These are phyloP conservation scores for Luffia ferchaultella DNA, from an alignment of 2,888 invertebrate species.

Conservation along the genomic window DNA sequence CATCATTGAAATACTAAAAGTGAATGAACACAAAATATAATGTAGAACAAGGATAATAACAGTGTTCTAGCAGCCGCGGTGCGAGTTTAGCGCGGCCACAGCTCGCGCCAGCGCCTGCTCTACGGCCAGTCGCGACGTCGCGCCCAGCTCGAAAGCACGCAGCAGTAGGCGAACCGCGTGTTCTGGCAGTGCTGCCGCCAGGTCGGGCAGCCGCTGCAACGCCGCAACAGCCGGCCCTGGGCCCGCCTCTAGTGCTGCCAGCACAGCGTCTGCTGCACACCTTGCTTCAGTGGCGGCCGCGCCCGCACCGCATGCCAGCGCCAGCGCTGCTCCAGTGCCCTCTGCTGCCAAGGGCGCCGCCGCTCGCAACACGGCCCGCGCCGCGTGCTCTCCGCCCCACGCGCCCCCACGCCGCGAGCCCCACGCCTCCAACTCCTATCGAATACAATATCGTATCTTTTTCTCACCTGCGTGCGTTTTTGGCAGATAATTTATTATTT, in stretches of 20 bases:
- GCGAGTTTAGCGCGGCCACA: constrained; percentile 81
- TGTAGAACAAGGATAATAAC: too few relatives aligned
- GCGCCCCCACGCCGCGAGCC: constrained; percentile 49
- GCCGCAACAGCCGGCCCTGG: constrained; percentile 77
- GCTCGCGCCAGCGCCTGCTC: constrained; percentile 80
- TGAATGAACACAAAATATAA: too few relatives aligned
- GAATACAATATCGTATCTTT: too few relatives aligned
- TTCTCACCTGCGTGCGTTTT: too few relatives aligned
- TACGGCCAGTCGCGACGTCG: constrained; percentile 80
- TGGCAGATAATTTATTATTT: too few relatives aligned
- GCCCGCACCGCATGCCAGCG: not conserved
- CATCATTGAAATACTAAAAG: too few relatives aligned
- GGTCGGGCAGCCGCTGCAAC: constrained; percentile 83
- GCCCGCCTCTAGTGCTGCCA: constrained; percentile 43
- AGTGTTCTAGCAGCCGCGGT: constrained; percentile 80
- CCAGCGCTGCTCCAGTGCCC: constrained; percentile 68
- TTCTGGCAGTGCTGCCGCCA: constrained; percentile 85
- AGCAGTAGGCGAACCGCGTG: constrained; percentile 80
- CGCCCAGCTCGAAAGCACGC: constrained; percentile 83
- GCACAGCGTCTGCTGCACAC: constrained; percentile 78
- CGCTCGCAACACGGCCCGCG: constrained; percentile 47
- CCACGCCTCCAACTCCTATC: constrained; percentile 51
- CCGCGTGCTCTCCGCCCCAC: constrained; percentile 40
- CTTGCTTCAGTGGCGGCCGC: constrained; percentile 12
- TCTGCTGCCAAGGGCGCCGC: constrained; percentile 69